These are phyloP conservation scores for Furcifer pardalis DNA, from an alignment of 2,797 vertebrate species.

Conservation along the genomic window DNA sequence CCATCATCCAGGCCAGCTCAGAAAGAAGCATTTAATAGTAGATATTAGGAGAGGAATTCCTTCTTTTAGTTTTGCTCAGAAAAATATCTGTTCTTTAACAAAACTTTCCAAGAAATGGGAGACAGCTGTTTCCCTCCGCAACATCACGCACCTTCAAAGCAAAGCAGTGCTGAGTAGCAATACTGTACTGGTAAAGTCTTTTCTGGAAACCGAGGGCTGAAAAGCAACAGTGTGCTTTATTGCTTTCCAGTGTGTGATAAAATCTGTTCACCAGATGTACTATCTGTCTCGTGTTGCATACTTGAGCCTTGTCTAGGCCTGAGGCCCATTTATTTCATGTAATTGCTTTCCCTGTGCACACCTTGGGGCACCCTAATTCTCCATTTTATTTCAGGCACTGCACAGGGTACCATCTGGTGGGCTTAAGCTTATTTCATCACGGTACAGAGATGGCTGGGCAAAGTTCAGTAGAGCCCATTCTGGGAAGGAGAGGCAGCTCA, in stretches of 20 bases:
- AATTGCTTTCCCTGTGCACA: conserved; percentile 96
- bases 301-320: conserved; percentile 87
- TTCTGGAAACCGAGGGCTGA: conserved; percentile 75
- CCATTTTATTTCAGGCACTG: conserved; percentile 96
- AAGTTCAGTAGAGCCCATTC: conserved; percentile 71
- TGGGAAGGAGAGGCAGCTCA: conserved; percentile 64
- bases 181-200: conserved; percentile 84
- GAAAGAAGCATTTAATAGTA: background rate
- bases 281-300: conserved; percentile 85
- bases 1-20: conserved; percentile 65
- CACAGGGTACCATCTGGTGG: conserved; percentile 96
- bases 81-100: conserved; percentile 61
- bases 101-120: conserved; percentile 66
- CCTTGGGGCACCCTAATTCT: conserved; percentile 97
- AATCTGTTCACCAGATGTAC: conserved; percentile 88
- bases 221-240: conserved; percentile 79
- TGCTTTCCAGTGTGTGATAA: conserved; percentile 84
- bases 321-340: conserved; percentile 98
- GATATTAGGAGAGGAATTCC: background rate
- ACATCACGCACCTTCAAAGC: conserved; percentile 66
- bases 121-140: conserved; percentile 64
- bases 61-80: conserved; percentile 43
- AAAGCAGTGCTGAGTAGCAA: conserved; percentile 79
- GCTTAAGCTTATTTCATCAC: conserved; percentile 81
- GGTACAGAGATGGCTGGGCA: conserved; percentile 68